Conservation (phyloP, 2,113 vertebrate genomes). For the Phrynocephalus versicolor region DNA sequence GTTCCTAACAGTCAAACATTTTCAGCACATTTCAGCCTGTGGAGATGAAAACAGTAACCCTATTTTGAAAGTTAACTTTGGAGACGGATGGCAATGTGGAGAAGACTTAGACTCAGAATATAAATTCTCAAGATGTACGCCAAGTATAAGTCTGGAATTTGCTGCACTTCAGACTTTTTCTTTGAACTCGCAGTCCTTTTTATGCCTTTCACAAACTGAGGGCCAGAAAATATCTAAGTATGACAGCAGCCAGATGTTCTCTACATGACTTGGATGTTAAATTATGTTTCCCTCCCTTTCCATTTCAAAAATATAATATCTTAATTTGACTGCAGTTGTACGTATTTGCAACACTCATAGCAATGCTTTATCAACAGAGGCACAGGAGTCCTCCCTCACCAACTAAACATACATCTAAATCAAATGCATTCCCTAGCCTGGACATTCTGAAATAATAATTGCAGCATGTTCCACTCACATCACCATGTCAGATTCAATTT, state of each 20-base stretch:
- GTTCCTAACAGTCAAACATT: neutral
- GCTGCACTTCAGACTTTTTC: neutral
- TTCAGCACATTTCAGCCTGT: neutral
- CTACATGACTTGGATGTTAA: neutral
- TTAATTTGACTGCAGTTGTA: slow-evolving; percentile 7
- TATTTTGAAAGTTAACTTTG: slow-evolving; percentile 3
- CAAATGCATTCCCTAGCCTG: slow-evolving; percentile 7
- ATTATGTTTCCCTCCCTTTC: neutral
- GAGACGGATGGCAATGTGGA: too few species aligned
- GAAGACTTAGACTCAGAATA: neutral
- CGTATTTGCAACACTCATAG: neutral
- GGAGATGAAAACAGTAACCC: neutral
- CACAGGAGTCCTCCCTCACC: neutral
- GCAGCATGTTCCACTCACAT: neutral
- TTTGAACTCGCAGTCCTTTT: slow-evolving; percentile 18
- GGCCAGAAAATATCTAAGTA: neutral
- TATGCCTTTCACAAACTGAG: neutral
- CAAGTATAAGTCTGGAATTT: neutral
- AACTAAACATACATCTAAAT: neutral
- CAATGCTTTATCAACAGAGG: neutral
- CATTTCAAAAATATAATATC: neutral
- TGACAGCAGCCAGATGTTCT: neutral
- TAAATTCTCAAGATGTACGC: neutral
- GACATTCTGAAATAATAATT: neutral
- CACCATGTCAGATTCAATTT: neutral